phyloP scores from a whole-genome alignment of 2,113 vertebrate species.

The Terrapene triunguis region DNA sequence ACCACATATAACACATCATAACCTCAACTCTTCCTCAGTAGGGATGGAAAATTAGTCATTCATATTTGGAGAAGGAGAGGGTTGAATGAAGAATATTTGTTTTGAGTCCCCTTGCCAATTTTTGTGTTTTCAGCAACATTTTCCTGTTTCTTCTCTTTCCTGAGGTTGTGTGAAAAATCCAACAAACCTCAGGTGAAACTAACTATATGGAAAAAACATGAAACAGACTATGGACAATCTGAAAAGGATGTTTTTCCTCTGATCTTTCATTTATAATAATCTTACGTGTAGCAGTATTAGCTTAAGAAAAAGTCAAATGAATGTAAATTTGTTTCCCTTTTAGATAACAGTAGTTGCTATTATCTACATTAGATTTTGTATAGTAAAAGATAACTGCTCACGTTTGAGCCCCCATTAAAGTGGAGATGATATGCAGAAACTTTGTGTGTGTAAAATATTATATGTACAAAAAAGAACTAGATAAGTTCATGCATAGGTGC shows the following conservation, averaged over 20 bases:
- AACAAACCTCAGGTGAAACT: not conserved
- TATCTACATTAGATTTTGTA: not conserved
- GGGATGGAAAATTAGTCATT: not conserved
- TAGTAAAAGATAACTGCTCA: not conserved
- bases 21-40: not conserved
- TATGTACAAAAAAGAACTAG: not conserved
- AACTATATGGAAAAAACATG: not conserved
- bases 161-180: not conserved
- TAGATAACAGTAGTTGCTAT: not conserved
- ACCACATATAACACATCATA: not conserved
- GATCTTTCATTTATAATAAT: not conserved
- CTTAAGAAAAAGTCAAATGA: not conserved
- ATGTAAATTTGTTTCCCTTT: not conserved
- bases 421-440: not conserved
- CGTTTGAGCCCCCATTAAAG: not conserved
- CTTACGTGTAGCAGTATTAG: not conserved
- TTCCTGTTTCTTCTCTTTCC: not conserved
- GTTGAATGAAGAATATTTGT: not conserved
- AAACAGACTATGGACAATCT: not conserved
- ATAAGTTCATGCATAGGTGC: too few species aligned
- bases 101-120: not conserved
- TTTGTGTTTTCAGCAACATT: not conserved
- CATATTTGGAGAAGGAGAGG: not conserved
- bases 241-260: fast-evolving
- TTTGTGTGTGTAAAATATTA: not conserved